A percentile compares a stretch with the other conserved stretches of the same genome.
Conservation (phyloP, 37 sponge, comb jelly and placozoan species). For the Hexactinellida sp. region DNA sequence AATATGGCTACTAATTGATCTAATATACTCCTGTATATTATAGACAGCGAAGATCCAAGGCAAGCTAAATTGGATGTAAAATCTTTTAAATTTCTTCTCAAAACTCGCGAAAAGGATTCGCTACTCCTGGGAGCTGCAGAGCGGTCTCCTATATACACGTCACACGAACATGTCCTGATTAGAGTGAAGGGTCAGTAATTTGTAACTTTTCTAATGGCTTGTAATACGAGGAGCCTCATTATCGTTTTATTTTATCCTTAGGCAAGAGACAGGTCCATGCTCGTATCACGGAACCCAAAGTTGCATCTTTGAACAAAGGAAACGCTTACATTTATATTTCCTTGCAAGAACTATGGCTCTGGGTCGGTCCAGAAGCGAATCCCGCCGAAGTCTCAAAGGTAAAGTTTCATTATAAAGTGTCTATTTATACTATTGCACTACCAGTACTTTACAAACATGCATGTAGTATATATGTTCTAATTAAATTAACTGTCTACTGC, state of each 20-base stretch:
- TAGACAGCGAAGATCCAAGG: not conserved
- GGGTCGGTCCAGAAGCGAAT: not conserved
- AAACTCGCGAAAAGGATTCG: not conserved
- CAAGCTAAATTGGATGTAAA: not conserved
- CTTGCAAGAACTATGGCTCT: not conserved
- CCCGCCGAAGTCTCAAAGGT: conserved; percentile 3
- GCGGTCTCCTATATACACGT: not conserved
- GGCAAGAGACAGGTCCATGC: conserved; percentile 6
- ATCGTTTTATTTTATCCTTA: no score
- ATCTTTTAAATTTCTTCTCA: not conserved
- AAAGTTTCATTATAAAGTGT: not conserved
- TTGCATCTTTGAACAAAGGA: not conserved
- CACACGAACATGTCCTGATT: conserved; percentile 1
- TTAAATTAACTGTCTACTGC: no score
- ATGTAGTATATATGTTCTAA: no score
- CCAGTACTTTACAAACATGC: no score
- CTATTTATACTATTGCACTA: not conserved
- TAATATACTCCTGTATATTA: not conserved
- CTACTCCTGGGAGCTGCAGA: not conserved
- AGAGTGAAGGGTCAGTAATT: not conserved
- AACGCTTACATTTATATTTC: not conserved
- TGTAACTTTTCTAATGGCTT: no score
- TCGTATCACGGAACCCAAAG: conserved; percentile 8
- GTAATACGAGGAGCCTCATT: no score
- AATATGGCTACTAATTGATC: not conserved